Evolutionary conservation across 2,113 vertebrate genomes (phyloP).

Genomic region (Melanerpes aurifrons): DNA sequence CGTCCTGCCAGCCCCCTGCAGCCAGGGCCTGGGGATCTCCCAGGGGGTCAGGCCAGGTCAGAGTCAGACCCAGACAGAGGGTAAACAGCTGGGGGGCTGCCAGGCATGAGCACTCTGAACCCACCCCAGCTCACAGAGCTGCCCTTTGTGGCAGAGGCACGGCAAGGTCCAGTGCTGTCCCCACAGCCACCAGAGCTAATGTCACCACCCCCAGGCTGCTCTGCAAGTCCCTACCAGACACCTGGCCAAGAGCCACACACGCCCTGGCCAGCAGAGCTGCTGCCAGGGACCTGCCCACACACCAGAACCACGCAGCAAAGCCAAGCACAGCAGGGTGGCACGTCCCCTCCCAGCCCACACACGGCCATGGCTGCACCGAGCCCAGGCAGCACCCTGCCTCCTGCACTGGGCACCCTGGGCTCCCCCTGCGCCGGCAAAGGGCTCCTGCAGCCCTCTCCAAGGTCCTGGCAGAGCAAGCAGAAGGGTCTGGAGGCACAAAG

Average conservation of each 20-base stretch:
- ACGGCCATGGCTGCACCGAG: not conserved
- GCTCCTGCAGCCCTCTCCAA: not conserved
- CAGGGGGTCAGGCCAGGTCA: not conserved
- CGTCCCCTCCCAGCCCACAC: not conserved
- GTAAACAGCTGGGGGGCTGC: not conserved
- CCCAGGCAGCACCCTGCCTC: not conserved
- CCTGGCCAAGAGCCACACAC: not conserved
- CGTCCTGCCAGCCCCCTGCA: not conserved
- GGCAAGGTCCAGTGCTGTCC: not conserved
- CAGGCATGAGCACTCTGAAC: not conserved
- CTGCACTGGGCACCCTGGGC: not conserved
- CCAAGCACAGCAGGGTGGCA: not conserved
- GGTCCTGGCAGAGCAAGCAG: not conserved
- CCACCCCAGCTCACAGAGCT: not conserved
- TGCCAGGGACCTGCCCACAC: not conserved
- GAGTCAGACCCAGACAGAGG: no score
- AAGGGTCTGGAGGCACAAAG: not conserved
- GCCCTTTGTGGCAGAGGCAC: fast-evolving
- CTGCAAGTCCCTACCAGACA: not conserved
- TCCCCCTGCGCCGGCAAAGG: not conserved
- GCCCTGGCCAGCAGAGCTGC: not conserved
- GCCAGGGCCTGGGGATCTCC: not conserved
- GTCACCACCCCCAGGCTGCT: not conserved
- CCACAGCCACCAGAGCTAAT: not conserved
- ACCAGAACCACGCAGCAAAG: not conserved